Percentiles rank a stretch among this genome's conserved stretches.
phyloP scores from a whole-genome alignment of 1,140 invertebrate genomes.

The Battus philenor region DNA sequence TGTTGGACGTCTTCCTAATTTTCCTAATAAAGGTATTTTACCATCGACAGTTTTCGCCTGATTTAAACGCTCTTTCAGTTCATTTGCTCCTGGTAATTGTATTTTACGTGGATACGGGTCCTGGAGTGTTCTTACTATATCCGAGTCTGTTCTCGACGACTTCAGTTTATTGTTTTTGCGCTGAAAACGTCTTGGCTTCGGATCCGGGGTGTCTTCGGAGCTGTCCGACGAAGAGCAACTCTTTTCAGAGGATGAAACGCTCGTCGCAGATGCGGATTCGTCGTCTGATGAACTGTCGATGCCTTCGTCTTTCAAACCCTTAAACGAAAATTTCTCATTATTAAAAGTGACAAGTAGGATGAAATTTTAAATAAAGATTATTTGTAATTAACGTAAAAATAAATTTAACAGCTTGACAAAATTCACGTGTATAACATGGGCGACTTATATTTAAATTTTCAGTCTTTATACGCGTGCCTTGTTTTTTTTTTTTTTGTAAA shows the following conservation, averaged over 20 bases:
- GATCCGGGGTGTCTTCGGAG: constrained; percentile 56
- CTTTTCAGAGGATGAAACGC: constrained; percentile 67
- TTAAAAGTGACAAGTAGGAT: no score
- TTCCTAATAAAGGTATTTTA: constrained; percentile 49
- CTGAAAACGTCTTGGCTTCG: constrained; percentile 54
- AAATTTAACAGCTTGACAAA: no score
- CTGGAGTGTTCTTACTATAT: constrained; percentile 44
- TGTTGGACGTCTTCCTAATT: constrained; percentile 52
- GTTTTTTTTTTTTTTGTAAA: no score
- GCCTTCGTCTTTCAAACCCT: constrained; percentile 73
- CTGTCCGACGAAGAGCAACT: constrained; percentile 71
- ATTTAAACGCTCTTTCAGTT: constrained; percentile 53
- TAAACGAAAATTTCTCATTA: no score
- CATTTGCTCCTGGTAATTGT: constrained; percentile 52
- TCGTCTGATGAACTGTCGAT: constrained; percentile 74
- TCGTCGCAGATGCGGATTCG: constrained; percentile 59
- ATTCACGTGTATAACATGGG: no score
- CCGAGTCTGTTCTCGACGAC: constrained; percentile 65
- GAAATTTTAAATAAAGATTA: no score
- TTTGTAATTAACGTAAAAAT: no score
- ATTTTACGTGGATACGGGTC: constrained; percentile 41
- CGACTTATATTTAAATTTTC: no score
- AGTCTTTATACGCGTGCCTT: no score
- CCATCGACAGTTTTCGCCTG: constrained; percentile 55
- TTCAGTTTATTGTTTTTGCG: constrained; percentile 66